Evolutionary conservation across 37 sponge, comb jelly and placozoan species (phyloP).

Genomic region (Spongia lamella): DNA sequence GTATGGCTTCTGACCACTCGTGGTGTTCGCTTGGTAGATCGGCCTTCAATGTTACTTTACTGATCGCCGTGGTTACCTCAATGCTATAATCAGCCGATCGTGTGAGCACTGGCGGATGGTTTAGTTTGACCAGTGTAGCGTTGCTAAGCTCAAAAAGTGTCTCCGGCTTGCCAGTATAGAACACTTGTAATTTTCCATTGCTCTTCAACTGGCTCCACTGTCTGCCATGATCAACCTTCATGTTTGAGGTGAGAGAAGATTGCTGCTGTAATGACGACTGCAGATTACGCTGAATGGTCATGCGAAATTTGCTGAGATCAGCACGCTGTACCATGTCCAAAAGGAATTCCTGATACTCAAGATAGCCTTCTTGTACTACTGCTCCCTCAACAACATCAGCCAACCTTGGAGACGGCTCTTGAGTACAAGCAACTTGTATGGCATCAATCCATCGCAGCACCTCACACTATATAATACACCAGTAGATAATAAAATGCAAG

Average conservation of each 20-base stretch:
- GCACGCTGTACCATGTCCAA: slow-evolving; percentile 1
- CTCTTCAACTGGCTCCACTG: slow-evolving; percentile 68
- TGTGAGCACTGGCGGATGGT: slow-evolving; percentile 29
- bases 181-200: slow-evolving; percentile 62
- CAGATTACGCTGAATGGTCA: too few relatives aligned
- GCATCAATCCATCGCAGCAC: slow-evolving; percentile 71
- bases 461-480: too few relatives aligned
- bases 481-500: too few relatives aligned
- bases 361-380: slow-evolving; percentile 45
- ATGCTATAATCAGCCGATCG: slow-evolving; percentile 45
- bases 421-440: slow-evolving; percentile 30
- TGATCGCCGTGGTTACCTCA: slow-evolving; percentile 10
- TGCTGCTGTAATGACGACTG: background rate
- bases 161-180: slow-evolving; percentile 47
- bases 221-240: slow-evolving; percentile 58
- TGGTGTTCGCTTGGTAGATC: slow-evolving; percentile 49
- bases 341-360: slow-evolving; percentile 47
- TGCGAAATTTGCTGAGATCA: background rate
- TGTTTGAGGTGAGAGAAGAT: slow-evolving; percentile 4
- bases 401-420: slow-evolving; percentile 56
- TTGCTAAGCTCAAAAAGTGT: slow-evolving; percentile 37
- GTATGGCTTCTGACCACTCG: slow-evolving; percentile 48
- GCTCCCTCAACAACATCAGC: slow-evolving; percentile 44
- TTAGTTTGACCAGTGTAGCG: slow-evolving; percentile 13
- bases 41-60: slow-evolving; percentile 32